Evolutionary conservation across 2,888 invertebrate genomes (phyloP), one percentile per base, ranked within the genome.

Genomic region (Euplexia lucipara): DNA sequence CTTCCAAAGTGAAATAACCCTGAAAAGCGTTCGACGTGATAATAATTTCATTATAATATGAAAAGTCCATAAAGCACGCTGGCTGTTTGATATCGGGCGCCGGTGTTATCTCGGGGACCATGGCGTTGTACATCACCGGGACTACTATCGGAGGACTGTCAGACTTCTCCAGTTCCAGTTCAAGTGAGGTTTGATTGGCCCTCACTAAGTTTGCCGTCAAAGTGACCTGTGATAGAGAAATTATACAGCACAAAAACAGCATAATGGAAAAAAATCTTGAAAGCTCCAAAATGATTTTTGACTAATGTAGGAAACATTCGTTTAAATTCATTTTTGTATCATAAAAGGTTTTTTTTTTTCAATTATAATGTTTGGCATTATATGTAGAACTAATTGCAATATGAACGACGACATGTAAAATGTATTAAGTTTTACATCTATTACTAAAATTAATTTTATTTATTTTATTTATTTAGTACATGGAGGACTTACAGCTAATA

Each of bases 61-160:
- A 87, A 70, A 91, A 96, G 76, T 96, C 96, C 18, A 97, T 79
- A 80, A 96, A 97, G 79, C 96, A 96, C 57, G 96, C 96, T 70
- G 95, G 90, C 44, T 96, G 85, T 18, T 90, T 91, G 10, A 97
- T 93, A 47, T 96, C 95, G 0, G 90, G 80, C 0, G 96, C 96
- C 0, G 89, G 88, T 8, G 84, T 82, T 7, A 97, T 88, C 8
- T 86, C 75, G 0, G 97, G 96, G 3, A 95, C 92, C 74, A 88
- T 88, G 0, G 96, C 96, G 45, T 92, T 88, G 80, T 95, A 96
- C 20, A 82, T 90, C 6, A 97, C 89, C 0, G 96, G 96, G 18
- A 97, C 80, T 0, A 89, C 83, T 45, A 96, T 89, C 0, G 96
- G 95, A 34, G 96, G 94, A 58, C 96, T 94, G 58, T 96, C 95